Evolutionary conservation across 2,888 invertebrate genomes (phyloP).

Genomic region (Amphipyra tragopoginis): DNA sequence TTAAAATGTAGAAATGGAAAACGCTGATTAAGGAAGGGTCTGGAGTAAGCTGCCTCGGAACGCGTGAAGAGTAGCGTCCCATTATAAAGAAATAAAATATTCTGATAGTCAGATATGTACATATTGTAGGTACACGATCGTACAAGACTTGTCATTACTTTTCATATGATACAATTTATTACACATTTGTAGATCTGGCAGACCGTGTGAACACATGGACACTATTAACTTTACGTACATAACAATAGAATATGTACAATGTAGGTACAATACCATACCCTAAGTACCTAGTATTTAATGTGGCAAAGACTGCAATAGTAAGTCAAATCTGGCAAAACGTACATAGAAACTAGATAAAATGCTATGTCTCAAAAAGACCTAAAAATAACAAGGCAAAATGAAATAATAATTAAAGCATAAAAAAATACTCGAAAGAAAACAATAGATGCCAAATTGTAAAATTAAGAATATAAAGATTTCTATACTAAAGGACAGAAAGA

Average conservation of each 20-base stretch:
- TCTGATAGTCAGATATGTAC: conserved; percentile 54
- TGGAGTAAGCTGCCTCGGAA: conserved; percentile 52
- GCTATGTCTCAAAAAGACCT: conserved; percentile 75
- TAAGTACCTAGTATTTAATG: conserved; percentile 68
- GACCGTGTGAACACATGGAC: conserved; percentile 77
- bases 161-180: conserved; percentile 68
- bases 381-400: conserved; percentile 65
- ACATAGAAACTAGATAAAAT: conserved; percentile 70
- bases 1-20: conserved; percentile 37
- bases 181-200: conserved; percentile 67
- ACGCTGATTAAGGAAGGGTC: conserved; percentile 21
- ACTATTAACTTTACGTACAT: conserved; percentile 68
- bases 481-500: conserved; percentile 54
- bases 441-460: conserved; percentile 68
- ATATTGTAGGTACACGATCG: conserved; percentile 65
- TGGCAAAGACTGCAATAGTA: conserved; percentile 78
- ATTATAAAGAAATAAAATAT: conserved; percentile 24
- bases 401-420: conserved; percentile 64
- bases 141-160: conserved; percentile 62
- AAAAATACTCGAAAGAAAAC: conserved; percentile 62
- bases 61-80: conserved; percentile 27
- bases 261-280: conserved; percentile 63
- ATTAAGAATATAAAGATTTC: conserved; percentile 40
- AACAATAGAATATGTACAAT: conserved; percentile 70
- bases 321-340: conserved; percentile 71